Evolutionary conservation across 2,113 vertebrate species (phyloP).

Genomic region (Mugil cephalus): DNA sequence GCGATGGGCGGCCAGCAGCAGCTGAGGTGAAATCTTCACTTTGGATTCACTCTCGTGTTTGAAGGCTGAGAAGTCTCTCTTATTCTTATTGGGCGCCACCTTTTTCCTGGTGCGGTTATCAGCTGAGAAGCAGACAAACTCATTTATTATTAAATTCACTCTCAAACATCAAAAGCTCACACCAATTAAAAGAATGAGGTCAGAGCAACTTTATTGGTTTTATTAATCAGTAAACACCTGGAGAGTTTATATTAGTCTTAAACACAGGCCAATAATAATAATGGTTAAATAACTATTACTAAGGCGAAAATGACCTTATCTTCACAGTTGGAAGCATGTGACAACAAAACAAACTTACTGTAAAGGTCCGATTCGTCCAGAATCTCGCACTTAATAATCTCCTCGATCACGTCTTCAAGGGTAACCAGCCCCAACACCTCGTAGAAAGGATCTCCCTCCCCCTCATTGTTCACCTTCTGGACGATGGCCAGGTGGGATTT

Average conservation of each 20-base stretch:
- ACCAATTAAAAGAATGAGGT: not conserved
- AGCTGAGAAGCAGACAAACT: slow-evolving; percentile 72
- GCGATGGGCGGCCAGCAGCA: slow-evolving; percentile 95
- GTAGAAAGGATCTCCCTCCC: slow-evolving; percentile 96
- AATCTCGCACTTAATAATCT: slow-evolving; percentile 97
- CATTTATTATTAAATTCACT: not conserved
- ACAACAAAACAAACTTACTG: slow-evolving; percentile 83
- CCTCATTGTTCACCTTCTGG: slow-evolving; percentile 98
- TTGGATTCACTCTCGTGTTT: slow-evolving; percentile 92
- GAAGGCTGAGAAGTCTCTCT: slow-evolving; percentile 95
- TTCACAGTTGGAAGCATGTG: too few species aligned
- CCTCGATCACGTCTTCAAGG: slow-evolving; percentile 96
- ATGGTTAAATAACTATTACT: too few species aligned
- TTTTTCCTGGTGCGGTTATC: slow-evolving; percentile 93
- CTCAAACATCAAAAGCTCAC: not conserved
- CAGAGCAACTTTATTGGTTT: too few species aligned
- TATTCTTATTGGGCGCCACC: slow-evolving; percentile 89
- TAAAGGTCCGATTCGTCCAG: slow-evolving; percentile 94
- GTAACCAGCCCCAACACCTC: slow-evolving; percentile 96
- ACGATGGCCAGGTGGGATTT: slow-evolving; percentile 99
- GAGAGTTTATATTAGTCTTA: too few species aligned
- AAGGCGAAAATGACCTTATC: too few species aligned
- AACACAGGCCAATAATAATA: too few species aligned
- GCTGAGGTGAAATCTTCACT: slow-evolving; percentile 96
- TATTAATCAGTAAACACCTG: too few species aligned